These are phyloP conservation scores for Laticauda colubrina DNA, from an alignment of 2,113 vertebrate species.

Conservation along the genomic window DNA sequence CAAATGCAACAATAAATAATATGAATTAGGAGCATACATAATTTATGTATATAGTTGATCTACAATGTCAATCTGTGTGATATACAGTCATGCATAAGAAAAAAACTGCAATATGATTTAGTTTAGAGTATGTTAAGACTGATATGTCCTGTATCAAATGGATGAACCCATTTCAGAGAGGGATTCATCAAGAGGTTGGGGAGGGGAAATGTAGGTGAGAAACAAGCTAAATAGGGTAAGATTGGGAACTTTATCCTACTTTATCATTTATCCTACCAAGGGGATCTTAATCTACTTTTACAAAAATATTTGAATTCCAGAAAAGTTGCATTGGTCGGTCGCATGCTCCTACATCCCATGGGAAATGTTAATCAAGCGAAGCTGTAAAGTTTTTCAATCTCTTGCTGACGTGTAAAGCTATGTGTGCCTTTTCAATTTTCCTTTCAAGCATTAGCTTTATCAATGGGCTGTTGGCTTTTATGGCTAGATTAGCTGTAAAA, in stretches of 20 bases:
- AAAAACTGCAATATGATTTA: neutral
- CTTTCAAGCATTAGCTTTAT: conserved; percentile 39
- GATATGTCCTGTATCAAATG: neutral
- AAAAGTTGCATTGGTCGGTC: neutral
- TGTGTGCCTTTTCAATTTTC: conserved; percentile 24
- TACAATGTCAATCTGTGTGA: neutral
- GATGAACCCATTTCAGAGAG: neutral
- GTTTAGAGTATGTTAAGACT: neutral
- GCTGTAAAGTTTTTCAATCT: neutral
- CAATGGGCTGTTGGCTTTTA: conserved; percentile 56
- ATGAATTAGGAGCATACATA: neutral
- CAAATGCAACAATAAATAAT: neutral
- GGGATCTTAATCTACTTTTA: neutral
- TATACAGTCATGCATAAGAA: neutral
- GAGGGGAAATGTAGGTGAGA: neutral
- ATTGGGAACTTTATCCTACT: neutral
- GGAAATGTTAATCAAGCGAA: neutral
- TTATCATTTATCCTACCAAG: neutral
- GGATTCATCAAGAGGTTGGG: neutral
- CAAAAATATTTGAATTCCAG: neutral
- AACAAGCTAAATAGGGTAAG: neutral
- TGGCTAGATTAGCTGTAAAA: conserved; percentile 49
- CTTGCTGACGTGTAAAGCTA: neutral
- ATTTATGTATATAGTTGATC: neutral
- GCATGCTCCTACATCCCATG: neutral